A percentile compares a stretch with the other conserved stretches of the same genome.
phyloP scores from a whole-genome alignment of 2,888 invertebrate species.

The Nymphalis polychloros region DNA sequence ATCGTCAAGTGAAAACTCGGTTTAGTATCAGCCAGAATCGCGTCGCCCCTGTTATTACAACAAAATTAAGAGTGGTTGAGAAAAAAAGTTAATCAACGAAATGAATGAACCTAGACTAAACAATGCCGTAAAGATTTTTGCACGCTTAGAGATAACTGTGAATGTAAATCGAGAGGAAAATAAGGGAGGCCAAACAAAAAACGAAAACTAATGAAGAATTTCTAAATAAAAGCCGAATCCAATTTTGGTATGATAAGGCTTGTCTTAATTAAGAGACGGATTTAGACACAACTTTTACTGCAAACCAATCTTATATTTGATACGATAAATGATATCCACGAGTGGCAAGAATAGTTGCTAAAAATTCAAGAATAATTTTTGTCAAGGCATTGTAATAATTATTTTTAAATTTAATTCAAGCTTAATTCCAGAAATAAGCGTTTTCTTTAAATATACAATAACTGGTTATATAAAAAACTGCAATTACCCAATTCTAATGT shows the following conservation, averaged over 20 bases:
- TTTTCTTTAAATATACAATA: too few species aligned
- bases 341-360: too few species aligned
- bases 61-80: constrained; percentile 34
- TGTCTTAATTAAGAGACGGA: constrained; percentile 2
- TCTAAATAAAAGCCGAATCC: neutral
- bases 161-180: constrained; percentile 26
- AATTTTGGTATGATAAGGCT: neutral
- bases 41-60: constrained; percentile 22
- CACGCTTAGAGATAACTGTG: constrained; percentile 23
- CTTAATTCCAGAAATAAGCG: too few species aligned
- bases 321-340: too few species aligned
- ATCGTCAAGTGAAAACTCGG: constrained; percentile 15
- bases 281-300: neutral
- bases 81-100: constrained; percentile 40
- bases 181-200: constrained; percentile 25
- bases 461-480: too few species aligned
- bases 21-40: constrained; percentile 26
- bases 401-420: too few species aligned
- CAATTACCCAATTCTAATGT: too few species aligned
- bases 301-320: neutral
- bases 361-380: too few species aligned
- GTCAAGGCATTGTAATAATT: too few species aligned
- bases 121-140: constrained; percentile 32
- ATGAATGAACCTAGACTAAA: constrained; percentile 36
- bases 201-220: constrained; percentile 16